Base-by-base conservation (phyloP, 2,113 vertebrate genomes). In the Coregonus clupeaformis region DNA sequence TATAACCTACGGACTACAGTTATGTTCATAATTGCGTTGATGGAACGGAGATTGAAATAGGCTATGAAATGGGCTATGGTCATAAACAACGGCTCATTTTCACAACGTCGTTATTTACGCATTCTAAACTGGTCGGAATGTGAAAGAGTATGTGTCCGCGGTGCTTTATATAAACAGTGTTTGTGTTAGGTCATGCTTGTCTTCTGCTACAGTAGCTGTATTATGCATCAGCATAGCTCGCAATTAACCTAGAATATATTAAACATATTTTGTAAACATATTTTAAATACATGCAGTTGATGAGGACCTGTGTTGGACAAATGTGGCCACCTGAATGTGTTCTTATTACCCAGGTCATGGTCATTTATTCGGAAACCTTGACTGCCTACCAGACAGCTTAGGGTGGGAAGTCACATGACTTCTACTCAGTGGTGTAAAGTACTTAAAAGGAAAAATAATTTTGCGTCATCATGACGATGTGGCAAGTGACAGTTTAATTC, bases 391-490 rank as follows among this genome's bases (percentile, higher is more conserved):
- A 16, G n/a, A 7, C n/a, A 11, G n/a, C 20, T 60, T 60, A 6
- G 57, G 57, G 2, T n/a, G 57, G 57, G 6, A n/a, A n/a, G 64
- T 30, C 75, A 65, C n/a, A 75, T 71, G 69, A 55, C 27, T 32
- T 30, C 25, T 27, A 47, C 36, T 42, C 9, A 0, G 36, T 42
- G 36, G 36, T 9, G 36, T 9, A 42, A 42, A 42, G 9, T 42
- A 42, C 36, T 42, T 42, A 42, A 42, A 42, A 42, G 36, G 7
- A 42, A 11, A 42, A 42, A 42, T 2, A 3, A 11, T 11, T 2
- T 42, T 11, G 36, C 36, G 11, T 42, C 11, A 42, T 12, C 36
- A 42, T 42, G 36, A 12, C 11, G 36, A 11, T 42, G 36, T 42
- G 36, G 9, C 32, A 32, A 6, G 30, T 30, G 30, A 1, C 36